These are phyloP conservation scores for Cacatua alba DNA, from an alignment of 2,113 vertebrate genomes.

Conservation along the genomic window DNA sequence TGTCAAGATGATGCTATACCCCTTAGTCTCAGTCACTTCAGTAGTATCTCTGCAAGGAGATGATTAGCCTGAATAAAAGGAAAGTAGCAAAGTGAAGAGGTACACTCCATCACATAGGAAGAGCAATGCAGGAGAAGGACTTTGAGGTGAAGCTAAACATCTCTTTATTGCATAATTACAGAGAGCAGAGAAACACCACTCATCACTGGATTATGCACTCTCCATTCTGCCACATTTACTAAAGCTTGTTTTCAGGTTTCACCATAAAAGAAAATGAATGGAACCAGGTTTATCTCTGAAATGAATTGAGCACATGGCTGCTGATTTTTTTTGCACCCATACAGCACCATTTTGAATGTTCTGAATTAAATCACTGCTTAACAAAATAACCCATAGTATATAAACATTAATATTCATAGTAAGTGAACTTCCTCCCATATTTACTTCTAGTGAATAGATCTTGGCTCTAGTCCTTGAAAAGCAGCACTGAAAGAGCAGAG, in stretches of 20 bases:
- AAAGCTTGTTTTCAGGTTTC: constrained; percentile 23
- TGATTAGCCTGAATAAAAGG: constrained; percentile 61
- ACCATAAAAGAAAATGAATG: constrained; percentile 17
- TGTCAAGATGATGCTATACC: constrained; percentile 33
- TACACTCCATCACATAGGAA: constrained; percentile 29
- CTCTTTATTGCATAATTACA: constrained; percentile 25
- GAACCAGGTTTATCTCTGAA: constrained; percentile 28
- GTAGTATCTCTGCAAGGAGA: constrained; percentile 12
- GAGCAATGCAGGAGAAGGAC: not conserved
- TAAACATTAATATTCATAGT: constrained; percentile 31
- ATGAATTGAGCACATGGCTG: constrained; percentile 13
- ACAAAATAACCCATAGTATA: constrained; percentile 1
- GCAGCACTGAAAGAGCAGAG: not conserved
- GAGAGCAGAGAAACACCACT: constrained; percentile 45
- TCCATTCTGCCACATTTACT: not conserved
- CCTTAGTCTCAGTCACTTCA: constrained; percentile 50
- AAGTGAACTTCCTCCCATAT: constrained; percentile 2
- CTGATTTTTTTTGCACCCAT: not conserved
- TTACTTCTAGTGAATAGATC: constrained; percentile 38
- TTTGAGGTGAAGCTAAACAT: constrained; percentile 20
- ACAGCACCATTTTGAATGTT: not conserved
- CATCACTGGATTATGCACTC: not conserved
- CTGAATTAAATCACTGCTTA: constrained; percentile 11
- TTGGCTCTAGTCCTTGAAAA: constrained; percentile 35
- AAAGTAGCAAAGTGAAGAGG: constrained; percentile 49